These are phyloP conservation scores for Drosophila kanapiae DNA, from an alignment of 1,140 invertebrate genomes.

Conservation along the genomic window DNA sequence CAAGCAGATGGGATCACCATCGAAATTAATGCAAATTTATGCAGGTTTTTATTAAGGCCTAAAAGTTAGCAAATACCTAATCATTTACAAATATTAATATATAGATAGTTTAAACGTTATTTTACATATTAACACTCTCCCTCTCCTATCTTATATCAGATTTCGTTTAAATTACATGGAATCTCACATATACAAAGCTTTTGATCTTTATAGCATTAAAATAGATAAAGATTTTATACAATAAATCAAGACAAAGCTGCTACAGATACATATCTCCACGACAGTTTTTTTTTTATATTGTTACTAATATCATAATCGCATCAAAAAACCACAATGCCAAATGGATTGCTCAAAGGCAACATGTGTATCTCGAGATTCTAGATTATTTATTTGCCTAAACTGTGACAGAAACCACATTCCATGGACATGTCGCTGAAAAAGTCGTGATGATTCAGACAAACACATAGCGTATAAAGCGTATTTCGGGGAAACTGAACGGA, in stretches of 20 bases:
- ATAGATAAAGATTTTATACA: background rate
- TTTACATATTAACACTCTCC: background rate
- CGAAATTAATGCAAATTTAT: background rate
- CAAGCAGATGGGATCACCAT: background rate
- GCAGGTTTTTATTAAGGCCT: background rate
- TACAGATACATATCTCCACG: background rate
- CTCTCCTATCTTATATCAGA: background rate
- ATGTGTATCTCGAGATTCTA: slow-evolving; percentile 24
- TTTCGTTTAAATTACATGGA: background rate
- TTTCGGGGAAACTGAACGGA: slow-evolving; percentile 56
- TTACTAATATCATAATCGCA: slow-evolving; percentile 13
- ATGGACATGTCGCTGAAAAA: slow-evolving; percentile 20
- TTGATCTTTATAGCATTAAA: background rate
- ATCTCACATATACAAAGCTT: too few relatives aligned
- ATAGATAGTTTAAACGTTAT: background rate
- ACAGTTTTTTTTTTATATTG: background rate
- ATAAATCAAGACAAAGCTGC: background rate
- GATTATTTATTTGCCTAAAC: slow-evolving; percentile 18
- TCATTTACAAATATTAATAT: background rate
- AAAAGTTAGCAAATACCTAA: background rate
- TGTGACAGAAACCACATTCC: slow-evolving; percentile 26
- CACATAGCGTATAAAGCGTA: background rate
- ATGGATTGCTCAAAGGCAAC: slow-evolving; percentile 23
- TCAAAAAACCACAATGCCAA: slow-evolving; percentile 28
- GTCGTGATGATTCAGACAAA: slow-evolving; percentile 17